Base-by-base conservation (phyloP, 2,888 invertebrate species). In the Elaeidobius kamerunicus region DNA sequence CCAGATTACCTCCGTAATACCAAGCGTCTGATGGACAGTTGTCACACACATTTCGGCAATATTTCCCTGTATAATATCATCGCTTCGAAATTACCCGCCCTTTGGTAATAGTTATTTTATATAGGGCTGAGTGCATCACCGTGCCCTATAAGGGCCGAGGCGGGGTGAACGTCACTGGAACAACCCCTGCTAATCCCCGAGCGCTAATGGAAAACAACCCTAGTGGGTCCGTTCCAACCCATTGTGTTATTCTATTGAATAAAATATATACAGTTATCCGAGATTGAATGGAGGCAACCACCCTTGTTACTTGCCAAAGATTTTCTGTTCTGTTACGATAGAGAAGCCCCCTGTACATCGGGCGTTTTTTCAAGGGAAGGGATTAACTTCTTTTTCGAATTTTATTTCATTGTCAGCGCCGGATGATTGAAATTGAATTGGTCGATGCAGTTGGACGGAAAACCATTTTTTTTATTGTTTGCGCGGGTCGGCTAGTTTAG, bases 211-310 rank as follows among this genome's bases (percentile, higher is more conserved):
- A 68, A 69, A 66, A 66, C 68, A 64, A 61, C 65, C 67, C 67
- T 65, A 64, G 61, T 63, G 45, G 48, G 55, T 52, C 55, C 55
- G 69, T 67, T 65, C 47, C 67, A 64, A 65, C 65, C 67, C 65
- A 68, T 69, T 69, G 68, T 71, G 67, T 67, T 67, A 63, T 68
- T 67, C 65, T 66, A 70, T 67, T 70, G 69, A 69, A 69, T 70
- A 71, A 71, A 70, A 71, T 69, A 69, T 69, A 69, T 68, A 70
- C 69, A 69, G 69, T 70, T 70, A 69, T 69, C 67, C 62, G 62
- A 62, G 65, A 67, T 64, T 64, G 62, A 63, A 63, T 61, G 61
- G 69, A 60, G 58, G 57, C 60, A 57, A 57, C 55, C 56, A 53
- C 53, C 56, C 53, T 57, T 56, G 56, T 53, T 54, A 51, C 46